phyloP scores from a whole-genome alignment of 2,888 invertebrate species.

The Lasioglossum zephyrum region DNA sequence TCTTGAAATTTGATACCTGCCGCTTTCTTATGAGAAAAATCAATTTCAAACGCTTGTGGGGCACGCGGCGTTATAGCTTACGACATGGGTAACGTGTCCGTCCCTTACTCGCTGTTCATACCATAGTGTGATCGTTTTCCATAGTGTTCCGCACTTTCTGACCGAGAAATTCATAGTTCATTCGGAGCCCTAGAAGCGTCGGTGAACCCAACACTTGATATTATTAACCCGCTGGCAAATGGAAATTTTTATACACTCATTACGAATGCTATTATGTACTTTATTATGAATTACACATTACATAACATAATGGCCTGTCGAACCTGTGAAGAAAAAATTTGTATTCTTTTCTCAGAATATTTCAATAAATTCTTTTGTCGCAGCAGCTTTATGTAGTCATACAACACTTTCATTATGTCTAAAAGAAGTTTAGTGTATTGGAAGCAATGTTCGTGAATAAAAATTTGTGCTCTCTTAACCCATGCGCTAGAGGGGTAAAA shows the following conservation, averaged over 20 bases:
- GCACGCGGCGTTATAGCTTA: constrained; percentile 4
- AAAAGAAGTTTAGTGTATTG: neutral
- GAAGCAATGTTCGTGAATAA: neutral
- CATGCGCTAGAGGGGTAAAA: too few species aligned
- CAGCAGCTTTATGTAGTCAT: neutral
- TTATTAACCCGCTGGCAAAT: neutral
- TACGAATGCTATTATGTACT: neutral
- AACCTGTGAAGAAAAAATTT: neutral
- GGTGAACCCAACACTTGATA: too few species aligned
- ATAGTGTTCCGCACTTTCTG: neutral
- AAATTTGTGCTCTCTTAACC: neutral
- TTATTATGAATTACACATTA: neutral
- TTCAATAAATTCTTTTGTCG: neutral
- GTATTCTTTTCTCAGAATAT: neutral
- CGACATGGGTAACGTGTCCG: constrained; percentile 8
- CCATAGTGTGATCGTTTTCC: constrained; percentile 14
- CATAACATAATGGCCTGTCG: neutral
- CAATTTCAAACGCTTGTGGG: neutral
- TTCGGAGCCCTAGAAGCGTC: too few species aligned
- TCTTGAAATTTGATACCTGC: constrained; percentile 2
- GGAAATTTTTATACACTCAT: neutral
- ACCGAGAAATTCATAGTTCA: neutral
- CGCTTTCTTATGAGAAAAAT: neutral
- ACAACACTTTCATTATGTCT: neutral
- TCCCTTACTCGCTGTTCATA: constrained; percentile 13